Evolutionary conservation across 2,113 vertebrate genomes (phyloP).

Genomic region (Tretioscincus oriximinensis): DNA sequence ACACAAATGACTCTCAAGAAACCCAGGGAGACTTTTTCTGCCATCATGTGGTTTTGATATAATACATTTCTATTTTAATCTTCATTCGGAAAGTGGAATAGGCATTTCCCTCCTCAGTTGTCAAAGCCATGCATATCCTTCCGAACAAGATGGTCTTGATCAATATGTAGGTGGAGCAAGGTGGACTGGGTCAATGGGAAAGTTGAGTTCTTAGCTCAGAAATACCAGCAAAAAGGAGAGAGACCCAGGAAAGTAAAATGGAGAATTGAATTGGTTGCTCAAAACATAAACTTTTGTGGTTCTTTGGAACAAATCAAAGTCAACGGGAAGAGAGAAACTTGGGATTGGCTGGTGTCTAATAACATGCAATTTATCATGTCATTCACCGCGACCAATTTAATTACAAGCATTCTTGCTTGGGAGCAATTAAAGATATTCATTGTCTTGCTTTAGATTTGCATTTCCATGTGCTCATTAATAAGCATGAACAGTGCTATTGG

Average conservation of each 20-base stretch:
- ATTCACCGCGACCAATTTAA: conserved; percentile 26
- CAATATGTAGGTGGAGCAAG: neutral
- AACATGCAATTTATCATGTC: conserved; percentile 7
- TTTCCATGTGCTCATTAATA: conserved; percentile 1
- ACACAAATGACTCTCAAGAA: neutral
- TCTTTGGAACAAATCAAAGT: neutral
- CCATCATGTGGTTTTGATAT: neutral
- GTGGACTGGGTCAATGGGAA: neutral
- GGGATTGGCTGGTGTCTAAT: conserved; percentile 1
- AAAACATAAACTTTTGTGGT: neutral
- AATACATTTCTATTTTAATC: neutral
- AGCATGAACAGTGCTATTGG: conserved; percentile 23
- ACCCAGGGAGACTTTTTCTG: neutral
- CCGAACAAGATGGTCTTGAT: neutral
- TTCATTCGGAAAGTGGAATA: neutral
- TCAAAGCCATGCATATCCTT: neutral
- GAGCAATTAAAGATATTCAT: conserved; percentile 37
- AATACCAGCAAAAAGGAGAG: neutral
- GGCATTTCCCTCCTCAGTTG: neutral
- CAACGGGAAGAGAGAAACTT: neutral
- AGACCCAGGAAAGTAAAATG: neutral
- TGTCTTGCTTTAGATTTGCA: conserved; percentile 3
- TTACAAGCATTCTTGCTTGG: conserved; percentile 20
- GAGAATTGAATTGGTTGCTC: neutral
- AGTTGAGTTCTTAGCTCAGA: neutral